These are phyloP conservation scores for western clawed frog (Xenopus tropicalis) DNA, from an alignment of 2,113 vertebrate species.

Conservation along the genomic window DNA sequence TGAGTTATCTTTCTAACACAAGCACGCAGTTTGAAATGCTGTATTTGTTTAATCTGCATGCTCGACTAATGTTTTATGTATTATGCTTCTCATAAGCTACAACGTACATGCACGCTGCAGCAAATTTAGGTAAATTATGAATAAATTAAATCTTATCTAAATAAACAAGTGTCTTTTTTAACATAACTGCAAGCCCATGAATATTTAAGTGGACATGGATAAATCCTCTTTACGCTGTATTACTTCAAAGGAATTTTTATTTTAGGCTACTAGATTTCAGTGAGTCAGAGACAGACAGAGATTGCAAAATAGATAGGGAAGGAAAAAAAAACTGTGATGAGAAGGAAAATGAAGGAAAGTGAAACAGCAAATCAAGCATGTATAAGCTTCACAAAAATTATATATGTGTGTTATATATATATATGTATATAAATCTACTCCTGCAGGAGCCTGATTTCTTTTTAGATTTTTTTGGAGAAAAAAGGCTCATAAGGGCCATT, in stretches of 20 bases:
- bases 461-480: too few relatives aligned
- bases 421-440: too few relatives aligned
- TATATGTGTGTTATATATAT: too few relatives aligned
- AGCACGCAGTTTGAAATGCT: slow-evolving; percentile 53
- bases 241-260: slow-evolving; percentile 60
- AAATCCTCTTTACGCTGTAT: slow-evolving; percentile 58
- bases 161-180: slow-evolving; percentile 79
- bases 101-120: slow-evolving; percentile 68
- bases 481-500: too few relatives aligned
- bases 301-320: slow-evolving; percentile 36
- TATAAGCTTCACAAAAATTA: too few relatives aligned
- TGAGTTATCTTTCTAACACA: slow-evolving; percentile 66
- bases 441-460: too few relatives aligned
- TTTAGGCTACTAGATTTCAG: slow-evolving; percentile 56
- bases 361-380: too few relatives aligned
- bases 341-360: background rate
- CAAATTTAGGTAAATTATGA: slow-evolving; percentile 80
- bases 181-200: slow-evolving; percentile 69
- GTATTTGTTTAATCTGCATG: slow-evolving; percentile 63
- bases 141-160: slow-evolving; percentile 84
- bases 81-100: slow-evolving; percentile 64
- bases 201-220: slow-evolving; percentile 73
- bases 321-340: background rate
- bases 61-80: slow-evolving; percentile 70
- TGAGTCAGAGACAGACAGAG: slow-evolving; percentile 44